These are phyloP conservation scores for Terebella lapidaria DNA, from an alignment of 2,888 invertebrate genomes.

Conservation along the genomic window DNA sequence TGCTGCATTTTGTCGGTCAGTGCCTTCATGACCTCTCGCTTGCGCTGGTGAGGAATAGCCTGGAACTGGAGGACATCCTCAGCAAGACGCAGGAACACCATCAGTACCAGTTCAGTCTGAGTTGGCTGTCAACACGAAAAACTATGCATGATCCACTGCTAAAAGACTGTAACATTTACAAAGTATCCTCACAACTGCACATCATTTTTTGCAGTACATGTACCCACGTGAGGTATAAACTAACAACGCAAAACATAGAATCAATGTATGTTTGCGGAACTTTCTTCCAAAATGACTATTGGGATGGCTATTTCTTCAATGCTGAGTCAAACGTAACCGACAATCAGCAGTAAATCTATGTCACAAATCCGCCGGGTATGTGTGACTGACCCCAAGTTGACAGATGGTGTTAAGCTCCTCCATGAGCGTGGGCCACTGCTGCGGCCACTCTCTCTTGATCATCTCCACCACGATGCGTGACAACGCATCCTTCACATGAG, in stretches of 20 bases:
- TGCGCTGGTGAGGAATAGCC: constrained; percentile 73
- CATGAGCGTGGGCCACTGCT: constrained; percentile 86
- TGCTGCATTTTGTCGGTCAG: constrained; percentile 81
- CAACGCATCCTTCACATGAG: constrained; percentile 51
- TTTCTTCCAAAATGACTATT: too few relatives aligned
- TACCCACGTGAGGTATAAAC: too few relatives aligned
- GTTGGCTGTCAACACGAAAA: constrained; percentile 47
- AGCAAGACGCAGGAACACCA: constrained; percentile 81
- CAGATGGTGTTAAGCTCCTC: constrained; percentile 78
- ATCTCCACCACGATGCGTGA: constrained; percentile 90
- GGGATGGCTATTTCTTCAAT: too few relatives aligned
- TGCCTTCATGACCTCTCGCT: constrained; percentile 83
- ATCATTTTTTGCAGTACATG: too few relatives aligned
- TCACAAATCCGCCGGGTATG: too few relatives aligned
- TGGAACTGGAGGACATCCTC: constrained; percentile 90
- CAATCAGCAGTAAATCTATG: too few relatives aligned
- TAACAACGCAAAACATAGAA: too few relatives aligned
- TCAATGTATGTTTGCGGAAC: too few relatives aligned
- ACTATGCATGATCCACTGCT: neutral
- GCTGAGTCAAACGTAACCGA: too few relatives aligned
- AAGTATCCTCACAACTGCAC: too few relatives aligned
- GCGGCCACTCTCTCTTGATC: constrained; percentile 96
- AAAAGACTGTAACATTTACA: too few relatives aligned
- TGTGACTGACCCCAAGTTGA: constrained; percentile 67
- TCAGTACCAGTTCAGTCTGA: constrained; percentile 83